Percentiles rank a stretch among this genome's conserved stretches.
phyloP scores from a whole-genome alignment of 2,113 vertebrate species.

The Trachemys scripta region DNA sequence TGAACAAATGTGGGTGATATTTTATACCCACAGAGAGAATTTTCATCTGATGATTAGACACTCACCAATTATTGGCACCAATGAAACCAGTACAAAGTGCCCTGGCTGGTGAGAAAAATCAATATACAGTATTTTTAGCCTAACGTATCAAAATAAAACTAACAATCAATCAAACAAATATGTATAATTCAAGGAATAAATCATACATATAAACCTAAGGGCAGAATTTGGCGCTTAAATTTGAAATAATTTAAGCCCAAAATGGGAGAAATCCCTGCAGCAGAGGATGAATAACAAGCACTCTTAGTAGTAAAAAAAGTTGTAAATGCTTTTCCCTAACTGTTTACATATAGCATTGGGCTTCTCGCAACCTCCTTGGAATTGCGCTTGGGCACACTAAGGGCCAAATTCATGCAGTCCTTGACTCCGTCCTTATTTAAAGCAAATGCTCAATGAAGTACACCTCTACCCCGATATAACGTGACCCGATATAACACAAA shows the following conservation, averaged over 20 bases:
- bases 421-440: conserved; percentile 42
- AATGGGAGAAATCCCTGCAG: conserved; percentile 60
- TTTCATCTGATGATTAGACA: conserved; percentile 53
- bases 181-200: conserved; percentile 56
- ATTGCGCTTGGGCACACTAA: conserved; percentile 74
- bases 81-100: conserved; percentile 51
- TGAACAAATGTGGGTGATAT: conserved; percentile 45
- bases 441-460: conserved; percentile 9
- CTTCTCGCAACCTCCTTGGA: conserved; percentile 71
- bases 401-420: conserved; percentile 29
- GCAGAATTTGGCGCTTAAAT: conserved; percentile 38
- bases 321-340: conserved; percentile 59
- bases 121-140: conserved; percentile 60
- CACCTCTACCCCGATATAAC: no score
- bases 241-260: conserved; percentile 50
- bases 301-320: conserved; percentile 42
- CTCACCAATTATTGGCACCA: conserved; percentile 57
- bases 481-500: no score
- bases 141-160: conserved; percentile 13
- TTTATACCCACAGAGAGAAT: conserved; percentile 44
- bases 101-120: conserved; percentile 47
- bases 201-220: conserved; percentile 37
- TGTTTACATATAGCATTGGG: conserved; percentile 71
- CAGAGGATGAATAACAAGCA: conserved; percentile 45
- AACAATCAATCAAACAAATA: background rate